Conservation (phyloP, 2,888 invertebrate species). For the Apomyelois bistriatella region DNA sequence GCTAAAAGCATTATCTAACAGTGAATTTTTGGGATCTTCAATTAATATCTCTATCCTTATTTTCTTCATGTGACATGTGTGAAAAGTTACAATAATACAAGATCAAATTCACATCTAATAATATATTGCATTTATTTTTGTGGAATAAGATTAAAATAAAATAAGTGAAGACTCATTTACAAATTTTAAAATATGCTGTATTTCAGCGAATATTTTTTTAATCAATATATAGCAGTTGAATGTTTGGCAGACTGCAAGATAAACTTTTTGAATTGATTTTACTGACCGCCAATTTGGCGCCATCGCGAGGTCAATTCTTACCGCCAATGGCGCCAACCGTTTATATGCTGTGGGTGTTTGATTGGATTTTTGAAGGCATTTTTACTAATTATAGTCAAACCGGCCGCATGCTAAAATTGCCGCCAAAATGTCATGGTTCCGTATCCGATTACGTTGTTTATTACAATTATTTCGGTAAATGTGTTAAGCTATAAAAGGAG, state of each 20-base stretch:
- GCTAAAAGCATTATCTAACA: no score
- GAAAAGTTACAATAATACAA: no score
- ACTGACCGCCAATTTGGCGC: constrained; percentile 48
- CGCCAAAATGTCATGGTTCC: constrained; percentile 7
- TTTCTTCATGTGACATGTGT: no score
- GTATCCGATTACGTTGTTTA: not conserved
- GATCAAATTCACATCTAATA: no score
- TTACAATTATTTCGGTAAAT: not conserved
- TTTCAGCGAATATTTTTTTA: constrained; percentile 1
- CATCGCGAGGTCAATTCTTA: constrained; percentile 48
- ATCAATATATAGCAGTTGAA: constrained; percentile 43
- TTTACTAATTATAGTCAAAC: constrained; percentile 11
- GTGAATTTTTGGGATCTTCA: no score
- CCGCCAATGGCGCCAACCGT: constrained; percentile 36
- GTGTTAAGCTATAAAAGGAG: not conserved
- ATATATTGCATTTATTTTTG: no score
- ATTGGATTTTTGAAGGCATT: constrained; percentile 10
- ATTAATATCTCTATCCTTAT: no score
- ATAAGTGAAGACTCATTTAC: no score
- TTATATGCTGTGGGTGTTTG: constrained; percentile 16
- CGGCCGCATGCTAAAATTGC: not conserved
- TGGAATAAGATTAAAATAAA: no score
- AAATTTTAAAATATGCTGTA: not conserved
- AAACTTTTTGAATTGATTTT: constrained; percentile 50
- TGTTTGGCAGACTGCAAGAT: constrained; percentile 44